A percentile compares a stretch with the other conserved stretches of the same genome.
phyloP scores from a whole-genome alignment of 2,113 vertebrate genomes.

The Hemibagrus wyckioides region DNA sequence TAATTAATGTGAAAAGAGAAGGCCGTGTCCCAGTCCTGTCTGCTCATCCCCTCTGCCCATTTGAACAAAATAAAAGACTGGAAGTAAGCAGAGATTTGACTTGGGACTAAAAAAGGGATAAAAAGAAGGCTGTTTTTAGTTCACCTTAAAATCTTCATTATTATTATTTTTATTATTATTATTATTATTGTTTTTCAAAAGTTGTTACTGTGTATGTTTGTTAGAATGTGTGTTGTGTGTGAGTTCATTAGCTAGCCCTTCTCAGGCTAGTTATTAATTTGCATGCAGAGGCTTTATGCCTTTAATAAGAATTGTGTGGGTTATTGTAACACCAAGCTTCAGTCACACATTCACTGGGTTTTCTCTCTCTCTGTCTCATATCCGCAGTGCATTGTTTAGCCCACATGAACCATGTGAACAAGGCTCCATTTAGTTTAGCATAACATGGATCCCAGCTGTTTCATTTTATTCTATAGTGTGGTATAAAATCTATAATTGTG shows the following conservation, averaged over 20 bases:
- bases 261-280: slow-evolving; percentile 67
- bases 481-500: slow-evolving; percentile 28
- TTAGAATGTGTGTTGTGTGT: slow-evolving; percentile 59
- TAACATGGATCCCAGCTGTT: slow-evolving; percentile 12
- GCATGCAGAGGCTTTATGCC: slow-evolving; percentile 65
- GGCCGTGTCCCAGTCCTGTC: slow-evolving; percentile 72
- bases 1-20: slow-evolving; percentile 80
- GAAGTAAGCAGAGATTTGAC: slow-evolving; percentile 59
- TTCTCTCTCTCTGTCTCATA: slow-evolving; percentile 25
- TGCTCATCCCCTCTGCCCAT: slow-evolving; percentile 71
- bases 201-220: neutral
- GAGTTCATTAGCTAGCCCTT: slow-evolving; percentile 69
- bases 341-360: slow-evolving; percentile 52
- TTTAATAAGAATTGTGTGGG: slow-evolving; percentile 69
- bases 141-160: slow-evolving; percentile 39
- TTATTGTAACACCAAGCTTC: slow-evolving; percentile 60
- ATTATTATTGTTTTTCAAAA: neutral
- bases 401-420: slow-evolving; percentile 47
- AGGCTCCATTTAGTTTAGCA: slow-evolving; percentile 31
- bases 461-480: slow-evolving; percentile 15
- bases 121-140: slow-evolving; percentile 69
- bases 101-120: slow-evolving; percentile 63
- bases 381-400: slow-evolving; percentile 52
- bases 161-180: too few species aligned
- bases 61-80: slow-evolving; percentile 71